Evolutionary conservation across 2,113 vertebrate genomes (phyloP).

Genomic region (Siniperca chuatsi): DNA sequence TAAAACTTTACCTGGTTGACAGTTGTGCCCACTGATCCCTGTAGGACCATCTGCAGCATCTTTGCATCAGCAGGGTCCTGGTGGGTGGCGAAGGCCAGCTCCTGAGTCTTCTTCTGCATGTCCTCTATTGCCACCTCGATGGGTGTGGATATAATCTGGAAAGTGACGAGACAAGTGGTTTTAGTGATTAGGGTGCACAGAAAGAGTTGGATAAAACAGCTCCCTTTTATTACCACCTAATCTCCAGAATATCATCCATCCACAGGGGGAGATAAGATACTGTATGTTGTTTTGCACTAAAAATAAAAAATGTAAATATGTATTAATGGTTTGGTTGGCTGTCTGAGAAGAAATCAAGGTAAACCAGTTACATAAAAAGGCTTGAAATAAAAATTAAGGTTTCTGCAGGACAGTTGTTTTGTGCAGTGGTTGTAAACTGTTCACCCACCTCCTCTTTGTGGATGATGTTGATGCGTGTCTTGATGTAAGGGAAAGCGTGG

Average conservation of each 20-base stretch:
- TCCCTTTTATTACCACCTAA: background rate
- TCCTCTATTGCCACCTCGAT: constrained; percentile 99
- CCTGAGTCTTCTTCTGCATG: constrained; percentile 99
- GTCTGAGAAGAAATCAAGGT: background rate
- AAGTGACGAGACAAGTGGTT: background rate
- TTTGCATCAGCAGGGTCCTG: constrained; percentile 98
- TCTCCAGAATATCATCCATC: background rate
- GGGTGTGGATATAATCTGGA: constrained; percentile 95
- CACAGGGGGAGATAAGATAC: background rate
- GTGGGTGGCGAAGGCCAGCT: constrained; percentile 97
- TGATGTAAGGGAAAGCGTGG: constrained; percentile 98
- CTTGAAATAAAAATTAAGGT: background rate
- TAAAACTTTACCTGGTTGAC: constrained; percentile 92
- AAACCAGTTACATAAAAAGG: background rate
- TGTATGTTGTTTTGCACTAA: background rate
- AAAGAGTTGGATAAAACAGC: background rate
- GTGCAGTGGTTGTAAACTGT: background rate
- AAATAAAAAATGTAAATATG: background rate
- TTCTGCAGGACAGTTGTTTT: background rate
- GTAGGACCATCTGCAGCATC: constrained; percentile 99
- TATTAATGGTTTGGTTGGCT: background rate
- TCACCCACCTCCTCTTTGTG: constrained; percentile 95
- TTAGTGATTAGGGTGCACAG: background rate
- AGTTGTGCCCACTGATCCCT: constrained; percentile 99
- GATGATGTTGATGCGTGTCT: constrained; percentile 98